Conservation (phyloP, 2,797 vertebrate genomes). For the Channa striata region DNA sequence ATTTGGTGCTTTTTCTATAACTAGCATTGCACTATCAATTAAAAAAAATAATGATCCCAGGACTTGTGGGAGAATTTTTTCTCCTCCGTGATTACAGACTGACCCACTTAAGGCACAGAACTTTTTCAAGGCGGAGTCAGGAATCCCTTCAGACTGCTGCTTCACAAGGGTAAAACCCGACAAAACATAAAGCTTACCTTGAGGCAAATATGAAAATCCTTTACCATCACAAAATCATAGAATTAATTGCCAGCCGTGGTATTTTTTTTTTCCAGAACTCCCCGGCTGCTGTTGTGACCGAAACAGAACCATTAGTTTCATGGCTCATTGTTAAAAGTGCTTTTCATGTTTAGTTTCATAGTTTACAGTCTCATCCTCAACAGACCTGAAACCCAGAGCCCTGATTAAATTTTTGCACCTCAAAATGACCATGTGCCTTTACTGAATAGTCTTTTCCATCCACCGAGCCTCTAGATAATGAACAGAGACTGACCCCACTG, state of each 20-base stretch:
- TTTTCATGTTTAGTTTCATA: slow-evolving; percentile 8
- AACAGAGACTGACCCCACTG: slow-evolving; percentile 53
- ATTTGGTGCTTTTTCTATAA: slow-evolving; percentile 37
- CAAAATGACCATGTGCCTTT: slow-evolving; percentile 43
- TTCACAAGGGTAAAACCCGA: slow-evolving; percentile 40
- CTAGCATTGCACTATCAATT: slow-evolving; percentile 39
- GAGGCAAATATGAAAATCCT: slow-evolving; percentile 40
- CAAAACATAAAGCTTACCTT: slow-evolving; percentile 27
- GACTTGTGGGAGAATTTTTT: slow-evolving; percentile 34
- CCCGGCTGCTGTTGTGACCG: slow-evolving; percentile 8
- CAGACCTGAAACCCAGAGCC: slow-evolving; percentile 17
- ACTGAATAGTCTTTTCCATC: slow-evolving; percentile 42
- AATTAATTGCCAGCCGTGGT: slow-evolving; percentile 14
- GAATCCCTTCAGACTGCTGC: slow-evolving; percentile 36
- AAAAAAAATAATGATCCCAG: slow-evolving; percentile 32
- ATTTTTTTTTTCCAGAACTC: slow-evolving; percentile 34
- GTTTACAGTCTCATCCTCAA: slow-evolving; percentile 36
- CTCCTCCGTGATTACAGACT: slow-evolving; percentile 42
- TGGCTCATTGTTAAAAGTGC: slow-evolving; percentile 21
- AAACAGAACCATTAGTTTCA: slow-evolving; percentile 9
- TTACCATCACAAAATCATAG: slow-evolving; percentile 20
- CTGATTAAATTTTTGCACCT: slow-evolving; percentile 51
- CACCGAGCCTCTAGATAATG: slow-evolving; percentile 52
- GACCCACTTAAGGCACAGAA: slow-evolving; percentile 54
- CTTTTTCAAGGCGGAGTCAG: slow-evolving; percentile 32